Evolutionary conservation across 2,113 vertebrate species (phyloP).

Genomic region (Potamarius usumacintae): DNA sequence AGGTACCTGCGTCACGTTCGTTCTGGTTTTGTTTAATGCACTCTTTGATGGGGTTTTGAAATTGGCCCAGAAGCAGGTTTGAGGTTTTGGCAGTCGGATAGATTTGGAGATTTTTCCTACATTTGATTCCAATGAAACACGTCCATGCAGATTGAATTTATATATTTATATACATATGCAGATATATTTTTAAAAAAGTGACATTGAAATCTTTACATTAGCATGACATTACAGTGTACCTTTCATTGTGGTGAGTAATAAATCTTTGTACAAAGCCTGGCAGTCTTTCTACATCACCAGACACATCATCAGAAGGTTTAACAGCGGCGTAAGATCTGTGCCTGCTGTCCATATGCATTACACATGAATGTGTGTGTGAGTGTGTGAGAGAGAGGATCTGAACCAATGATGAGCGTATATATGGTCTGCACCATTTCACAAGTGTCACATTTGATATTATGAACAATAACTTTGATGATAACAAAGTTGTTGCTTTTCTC

Average conservation of each 20-base stretch:
- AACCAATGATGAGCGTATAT: neutral
- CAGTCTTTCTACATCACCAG: constrained; percentile 18
- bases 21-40: neutral
- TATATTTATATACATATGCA: neutral
- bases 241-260: constrained; percentile 20
- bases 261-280: neutral
- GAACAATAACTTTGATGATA: neutral
- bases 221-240: neutral
- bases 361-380: neutral
- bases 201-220: neutral
- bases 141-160: neutral
- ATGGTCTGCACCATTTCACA: neutral
- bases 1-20: neutral
- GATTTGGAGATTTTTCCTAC: neutral
- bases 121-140: neutral
- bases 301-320: neutral
- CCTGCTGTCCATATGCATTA: neutral
- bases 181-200: neutral
- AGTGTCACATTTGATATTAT: neutral
- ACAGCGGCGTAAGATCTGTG: neutral
- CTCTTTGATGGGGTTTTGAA: neutral
- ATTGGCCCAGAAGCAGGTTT: neutral
- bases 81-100: neutral
- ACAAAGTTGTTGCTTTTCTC: neutral
- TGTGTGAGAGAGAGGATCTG: neutral